These are phyloP conservation scores for Smittia aterrima DNA, from an alignment of 2,888 invertebrate species.

Conservation along the genomic window DNA sequence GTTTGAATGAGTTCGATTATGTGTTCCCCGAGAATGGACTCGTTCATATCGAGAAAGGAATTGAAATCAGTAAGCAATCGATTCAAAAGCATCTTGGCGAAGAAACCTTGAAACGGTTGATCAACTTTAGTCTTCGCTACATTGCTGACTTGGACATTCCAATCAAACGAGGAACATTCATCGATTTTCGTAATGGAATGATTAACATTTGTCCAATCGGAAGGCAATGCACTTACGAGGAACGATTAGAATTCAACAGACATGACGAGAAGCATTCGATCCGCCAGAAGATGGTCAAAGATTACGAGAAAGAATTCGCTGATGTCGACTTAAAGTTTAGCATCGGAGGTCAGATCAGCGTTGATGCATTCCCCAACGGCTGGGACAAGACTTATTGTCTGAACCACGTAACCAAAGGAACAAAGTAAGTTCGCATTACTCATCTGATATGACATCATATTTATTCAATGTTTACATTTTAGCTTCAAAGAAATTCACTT, in stretches of 20 bases:
- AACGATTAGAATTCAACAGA: slow-evolving; percentile 74
- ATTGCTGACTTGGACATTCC: slow-evolving; percentile 79
- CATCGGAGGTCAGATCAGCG: slow-evolving; percentile 93
- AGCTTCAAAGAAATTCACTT: slow-evolving; percentile 79
- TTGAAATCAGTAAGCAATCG: slow-evolving; percentile 61
- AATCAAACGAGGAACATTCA: slow-evolving; percentile 86
- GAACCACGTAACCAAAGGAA: slow-evolving; percentile 58
- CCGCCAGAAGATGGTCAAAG: slow-evolving; percentile 73
- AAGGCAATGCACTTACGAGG: slow-evolving; percentile 77
- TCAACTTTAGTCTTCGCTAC: slow-evolving; percentile 79
- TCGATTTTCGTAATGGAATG: slow-evolving; percentile 89
- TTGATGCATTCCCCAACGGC: slow-evolving; percentile 85
- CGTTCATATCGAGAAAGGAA: slow-evolving; percentile 72
- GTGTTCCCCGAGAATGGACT: slow-evolving; percentile 93
- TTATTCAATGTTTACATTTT: neutral
- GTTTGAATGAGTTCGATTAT: slow-evolving; percentile 74
- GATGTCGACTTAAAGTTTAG: slow-evolving; percentile 73
- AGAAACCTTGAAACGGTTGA: slow-evolving; percentile 76
- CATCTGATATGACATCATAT: neutral
- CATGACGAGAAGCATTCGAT: slow-evolving; percentile 76
- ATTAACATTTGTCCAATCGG: slow-evolving; percentile 91
- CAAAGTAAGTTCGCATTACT: slow-evolving; percentile 25
- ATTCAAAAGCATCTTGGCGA: slow-evolving; percentile 76
- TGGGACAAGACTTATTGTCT: slow-evolving; percentile 96
- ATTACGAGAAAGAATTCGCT: slow-evolving; percentile 71